Base-by-base conservation (phyloP, 1,140 invertebrate genomes). In the Eufriesea mexicana region DNA sequence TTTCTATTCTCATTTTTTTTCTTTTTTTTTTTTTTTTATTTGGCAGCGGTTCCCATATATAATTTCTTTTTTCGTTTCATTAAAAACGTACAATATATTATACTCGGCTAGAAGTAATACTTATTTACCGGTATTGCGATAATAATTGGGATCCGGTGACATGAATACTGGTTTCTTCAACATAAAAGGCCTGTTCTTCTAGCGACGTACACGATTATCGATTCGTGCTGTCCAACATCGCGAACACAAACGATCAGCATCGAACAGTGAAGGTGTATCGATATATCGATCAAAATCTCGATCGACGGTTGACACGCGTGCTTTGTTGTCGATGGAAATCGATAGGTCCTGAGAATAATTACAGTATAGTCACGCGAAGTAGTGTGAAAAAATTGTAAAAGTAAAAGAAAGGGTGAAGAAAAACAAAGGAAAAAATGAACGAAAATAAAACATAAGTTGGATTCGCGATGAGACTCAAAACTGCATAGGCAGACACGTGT, bases 301-400 rank as follows among this genome's bases (percentile, higher is more conserved):
- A 55, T 54, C 54, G 35, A 23, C 20, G 45, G 57, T 25, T 54
- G 54, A 72, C 73, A 51, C 49, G 57, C 59, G 62, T 59, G 72
- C 18, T 75, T 86, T 75, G 59, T 86, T 76, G 75, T 70, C 64
- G 81, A 79, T 84, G n/a, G 86, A 82, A 87, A 88, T 85, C 86
- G 86, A 87, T 51, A 88, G 82, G 78, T 88, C 86, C 86, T 88
- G 86, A 88, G 78, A 88, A 88, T 87, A 88, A 82, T 82, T 82
- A 87, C 74, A 55, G 79, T 77, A 64, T 77, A 81, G 86, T 75
- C 85, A 82, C 83, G 66, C 68, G 73, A 55, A 79, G 74, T 51
- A 47, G 61, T 76, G 61, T 18, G 23, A 49, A 12, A 64, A 18
- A 35, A n/a, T 18, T 47, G 10, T n/a, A 71, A 42, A 5, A 0